Evolutionary conservation across 2,888 invertebrate genomes (phyloP).

Genomic region (Philhelius pedissequus): DNA sequence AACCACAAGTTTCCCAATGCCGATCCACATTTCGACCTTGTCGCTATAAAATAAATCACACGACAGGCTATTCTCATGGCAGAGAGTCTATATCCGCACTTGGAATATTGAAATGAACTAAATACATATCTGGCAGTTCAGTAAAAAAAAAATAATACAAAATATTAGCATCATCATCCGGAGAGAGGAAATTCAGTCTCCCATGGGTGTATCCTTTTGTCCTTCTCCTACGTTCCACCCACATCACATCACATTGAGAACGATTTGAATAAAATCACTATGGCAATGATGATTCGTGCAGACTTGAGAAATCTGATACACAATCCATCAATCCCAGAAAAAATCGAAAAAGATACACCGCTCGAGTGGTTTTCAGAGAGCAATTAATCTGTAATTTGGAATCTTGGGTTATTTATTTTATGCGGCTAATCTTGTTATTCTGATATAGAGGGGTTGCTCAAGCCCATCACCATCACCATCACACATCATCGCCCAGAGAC

Average conservation of each 20-base stretch:
- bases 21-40: not conserved
- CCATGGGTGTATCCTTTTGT: not conserved
- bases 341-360: not conserved
- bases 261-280: not conserved
- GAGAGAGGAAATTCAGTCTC: not conserved
- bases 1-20: constrained; percentile 2
- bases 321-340: constrained; percentile 12
- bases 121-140: not conserved
- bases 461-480: no score
- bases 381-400: not conserved
- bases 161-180: not conserved
- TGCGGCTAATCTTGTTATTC: constrained; percentile 43
- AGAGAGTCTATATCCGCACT: not conserved
- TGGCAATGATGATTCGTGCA: not conserved
- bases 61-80: not conserved
- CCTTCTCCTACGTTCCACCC: not conserved
- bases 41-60: not conserved
- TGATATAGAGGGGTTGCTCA: not conserved
- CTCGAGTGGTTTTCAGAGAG: not conserved
- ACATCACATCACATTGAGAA: not conserved
- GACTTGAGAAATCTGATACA: not conserved
- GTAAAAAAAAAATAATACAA: not conserved
- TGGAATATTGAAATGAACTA: not conserved
- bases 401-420: constrained; percentile 43
- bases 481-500: not conserved